Evolutionary conservation across 2,113 vertebrate genomes (phyloP).

Genomic region (Alethe castanea): DNA sequence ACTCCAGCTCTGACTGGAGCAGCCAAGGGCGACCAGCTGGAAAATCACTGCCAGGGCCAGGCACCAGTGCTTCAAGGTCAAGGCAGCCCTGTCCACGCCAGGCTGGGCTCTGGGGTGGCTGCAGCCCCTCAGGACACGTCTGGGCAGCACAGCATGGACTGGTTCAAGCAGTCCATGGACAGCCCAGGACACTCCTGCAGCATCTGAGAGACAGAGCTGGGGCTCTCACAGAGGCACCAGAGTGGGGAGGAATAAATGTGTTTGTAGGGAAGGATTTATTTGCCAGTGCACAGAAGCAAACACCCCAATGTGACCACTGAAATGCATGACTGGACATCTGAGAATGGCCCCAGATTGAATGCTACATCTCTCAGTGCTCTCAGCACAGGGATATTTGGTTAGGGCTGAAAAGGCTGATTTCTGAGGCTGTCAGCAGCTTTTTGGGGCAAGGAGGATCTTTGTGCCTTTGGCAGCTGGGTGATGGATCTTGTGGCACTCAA

Average conservation of each 20-base stretch:
- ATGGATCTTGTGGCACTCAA: background rate
- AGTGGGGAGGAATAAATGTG: fast-evolving
- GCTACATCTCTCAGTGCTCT: background rate
- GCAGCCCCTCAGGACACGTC: background rate
- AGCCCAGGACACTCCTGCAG: background rate
- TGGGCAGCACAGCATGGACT: background rate
- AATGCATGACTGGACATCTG: background rate
- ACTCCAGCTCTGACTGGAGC: background rate
- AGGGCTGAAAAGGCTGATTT: background rate
- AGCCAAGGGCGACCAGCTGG: background rate
- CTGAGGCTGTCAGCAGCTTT: background rate
- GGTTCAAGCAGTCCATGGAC: background rate
- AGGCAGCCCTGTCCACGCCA: background rate
- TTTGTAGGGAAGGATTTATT: background rate
- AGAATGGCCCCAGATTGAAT: fast-evolving
- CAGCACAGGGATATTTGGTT: background rate
- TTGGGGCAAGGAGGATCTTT: background rate
- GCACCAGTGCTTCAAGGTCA: background rate
- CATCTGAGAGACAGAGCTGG: background rate
- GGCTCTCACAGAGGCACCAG: background rate
- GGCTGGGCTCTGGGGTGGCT: background rate
- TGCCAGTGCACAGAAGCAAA: background rate
- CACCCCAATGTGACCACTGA: background rate
- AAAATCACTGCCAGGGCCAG: background rate
- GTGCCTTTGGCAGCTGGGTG: background rate